phyloP scores from a whole-genome alignment of 2,113 vertebrate genomes.

The Etheostoma cragini region DNA sequence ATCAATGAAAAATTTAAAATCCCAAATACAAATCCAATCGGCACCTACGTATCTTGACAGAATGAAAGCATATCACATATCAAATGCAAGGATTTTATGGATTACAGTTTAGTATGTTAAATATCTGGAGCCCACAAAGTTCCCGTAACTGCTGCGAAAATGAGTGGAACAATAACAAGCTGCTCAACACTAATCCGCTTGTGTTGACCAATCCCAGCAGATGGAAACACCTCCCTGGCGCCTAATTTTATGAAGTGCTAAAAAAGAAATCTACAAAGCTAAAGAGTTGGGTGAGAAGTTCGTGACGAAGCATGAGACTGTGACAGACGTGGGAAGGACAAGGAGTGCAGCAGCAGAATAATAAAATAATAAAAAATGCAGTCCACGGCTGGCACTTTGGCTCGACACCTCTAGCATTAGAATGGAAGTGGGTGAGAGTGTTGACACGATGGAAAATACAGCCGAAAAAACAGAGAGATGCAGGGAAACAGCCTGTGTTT shows the following conservation, averaged over 20 bases:
- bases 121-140: no score
- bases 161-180: not conserved
- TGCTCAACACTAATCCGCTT: not conserved
- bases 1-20: no score
- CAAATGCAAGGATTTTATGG: no score
- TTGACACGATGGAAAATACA: constrained; percentile 15
- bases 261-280: constrained; percentile 36
- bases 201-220: not conserved
- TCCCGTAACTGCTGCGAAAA: not conserved
- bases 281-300: constrained; percentile 35
- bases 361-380: constrained; percentile 20
- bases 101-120: no score
- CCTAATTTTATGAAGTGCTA: constrained; percentile 30
- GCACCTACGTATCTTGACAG: no score
- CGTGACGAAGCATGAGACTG: constrained; percentile 38
- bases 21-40: no score
- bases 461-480: not conserved
- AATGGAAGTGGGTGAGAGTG: constrained; percentile 51
- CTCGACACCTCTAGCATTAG: constrained; percentile 54
- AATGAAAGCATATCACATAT: no score
- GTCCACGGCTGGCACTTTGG: constrained; percentile 55
- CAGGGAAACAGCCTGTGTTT: constrained; percentile 13
- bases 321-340: constrained; percentile 51
- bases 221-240: constrained; percentile 18
- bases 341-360: constrained; percentile 55